Conservation (phyloP, 2,888 invertebrate species). For the Amphipoea lucens region DNA sequence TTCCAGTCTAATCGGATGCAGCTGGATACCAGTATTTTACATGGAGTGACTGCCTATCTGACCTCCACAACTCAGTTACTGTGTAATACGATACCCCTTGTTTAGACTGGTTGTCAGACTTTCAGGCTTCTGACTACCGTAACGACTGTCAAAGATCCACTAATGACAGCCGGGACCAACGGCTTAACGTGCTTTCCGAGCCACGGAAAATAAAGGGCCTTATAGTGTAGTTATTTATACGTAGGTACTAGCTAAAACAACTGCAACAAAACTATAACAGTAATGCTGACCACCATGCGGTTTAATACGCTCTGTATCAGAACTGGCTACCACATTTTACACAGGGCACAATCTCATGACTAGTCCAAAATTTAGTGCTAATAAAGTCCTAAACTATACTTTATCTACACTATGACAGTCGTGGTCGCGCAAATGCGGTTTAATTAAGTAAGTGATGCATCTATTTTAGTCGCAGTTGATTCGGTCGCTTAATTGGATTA, state of each 20-base stretch:
- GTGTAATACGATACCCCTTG: too few relatives aligned
- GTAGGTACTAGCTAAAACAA: neutral
- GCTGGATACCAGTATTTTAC: too few relatives aligned
- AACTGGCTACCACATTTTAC: neutral
- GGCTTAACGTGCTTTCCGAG: too few relatives aligned
- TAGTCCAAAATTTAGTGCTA: neutral
- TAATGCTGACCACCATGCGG: neutral
- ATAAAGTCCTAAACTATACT: neutral
- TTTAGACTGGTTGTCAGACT: too few relatives aligned
- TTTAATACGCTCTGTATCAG: neutral
- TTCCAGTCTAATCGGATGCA: too few relatives aligned
- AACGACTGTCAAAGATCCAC: too few relatives aligned
- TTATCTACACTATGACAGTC: neutral
- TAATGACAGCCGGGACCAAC: too few relatives aligned
- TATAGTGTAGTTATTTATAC: too few relatives aligned
- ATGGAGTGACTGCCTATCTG: too few relatives aligned
- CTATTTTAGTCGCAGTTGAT: conserved; percentile 30
- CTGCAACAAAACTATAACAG: neutral
- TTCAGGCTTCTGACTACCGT: too few relatives aligned
- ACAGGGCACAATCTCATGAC: neutral
- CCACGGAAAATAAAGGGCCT: too few relatives aligned
- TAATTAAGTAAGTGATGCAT: conserved; percentile 33
- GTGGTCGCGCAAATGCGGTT: conserved; percentile 31
- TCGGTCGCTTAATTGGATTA: conserved; percentile 37
- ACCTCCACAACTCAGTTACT: too few relatives aligned